phyloP scores from a whole-genome alignment of 2,113 vertebrate species.

The Odobenus rosmarus region DNA sequence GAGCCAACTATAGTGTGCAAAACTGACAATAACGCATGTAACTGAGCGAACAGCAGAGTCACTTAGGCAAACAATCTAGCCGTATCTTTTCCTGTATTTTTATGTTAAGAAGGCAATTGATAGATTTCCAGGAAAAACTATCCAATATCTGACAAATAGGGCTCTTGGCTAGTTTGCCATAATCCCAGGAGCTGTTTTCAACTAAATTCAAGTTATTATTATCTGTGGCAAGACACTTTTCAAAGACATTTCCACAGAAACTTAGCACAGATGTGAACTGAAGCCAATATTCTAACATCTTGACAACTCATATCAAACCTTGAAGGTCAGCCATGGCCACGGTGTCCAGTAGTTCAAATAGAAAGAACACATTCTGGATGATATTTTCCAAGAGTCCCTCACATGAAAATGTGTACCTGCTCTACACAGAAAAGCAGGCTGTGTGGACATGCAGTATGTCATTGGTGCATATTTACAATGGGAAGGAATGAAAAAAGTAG shows the following conservation, averaged over 20 bases:
- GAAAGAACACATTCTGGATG: neutral
- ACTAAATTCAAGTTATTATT: conserved; percentile 38
- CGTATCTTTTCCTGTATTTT: neutral
- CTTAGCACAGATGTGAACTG: neutral
- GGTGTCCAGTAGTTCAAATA: neutral
- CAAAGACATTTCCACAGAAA: conserved; percentile 71
- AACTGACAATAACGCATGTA: conserved; percentile 24
- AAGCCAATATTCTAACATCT: neutral
- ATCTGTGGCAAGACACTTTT: conserved; percentile 61
- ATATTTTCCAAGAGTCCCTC: neutral
- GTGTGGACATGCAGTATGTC: neutral
- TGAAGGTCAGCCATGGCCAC: neutral
- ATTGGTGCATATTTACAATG: accelerated
- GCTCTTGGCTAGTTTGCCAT: neutral
- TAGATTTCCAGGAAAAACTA: neutral
- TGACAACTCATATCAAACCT: neutral
- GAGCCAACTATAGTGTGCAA: conserved; percentile 38
- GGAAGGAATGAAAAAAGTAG: neutral
- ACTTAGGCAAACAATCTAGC: neutral
- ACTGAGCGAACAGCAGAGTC: conserved; percentile 21
- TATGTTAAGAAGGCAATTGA: neutral
- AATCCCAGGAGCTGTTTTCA: neutral
- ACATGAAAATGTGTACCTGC: neutral
- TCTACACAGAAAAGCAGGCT: neutral
- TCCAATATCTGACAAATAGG: neutral